Conservation (phyloP, 2,113 vertebrate species). For the Heterotilapia buettikoferi region DNA sequence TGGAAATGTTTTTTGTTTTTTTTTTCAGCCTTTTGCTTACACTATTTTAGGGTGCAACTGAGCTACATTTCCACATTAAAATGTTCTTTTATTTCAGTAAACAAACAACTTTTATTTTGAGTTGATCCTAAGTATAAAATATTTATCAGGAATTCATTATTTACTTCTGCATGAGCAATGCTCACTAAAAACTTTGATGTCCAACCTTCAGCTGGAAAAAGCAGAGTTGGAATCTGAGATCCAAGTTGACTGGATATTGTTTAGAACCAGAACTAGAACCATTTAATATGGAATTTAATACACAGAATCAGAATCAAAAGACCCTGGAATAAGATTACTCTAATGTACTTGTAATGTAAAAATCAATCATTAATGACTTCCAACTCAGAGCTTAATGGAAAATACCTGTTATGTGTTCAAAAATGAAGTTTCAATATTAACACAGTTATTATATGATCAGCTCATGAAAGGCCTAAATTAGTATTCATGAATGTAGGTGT, state of each 20-base stretch:
- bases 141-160: neutral
- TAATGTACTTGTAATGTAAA: neutral
- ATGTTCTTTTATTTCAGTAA: neutral
- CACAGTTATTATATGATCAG: neutral
- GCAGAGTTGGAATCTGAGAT: neutral
- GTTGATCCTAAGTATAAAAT: neutral
- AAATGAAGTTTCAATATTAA: neutral
- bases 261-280: neutral
- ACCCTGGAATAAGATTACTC: neutral
- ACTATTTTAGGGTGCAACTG: neutral
- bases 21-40: neutral
- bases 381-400: neutral
- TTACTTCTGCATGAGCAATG: neutral
- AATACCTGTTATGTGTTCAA: neutral
- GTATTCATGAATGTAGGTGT: constrained; percentile 13
- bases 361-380: neutral
- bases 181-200: neutral
- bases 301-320: neutral
- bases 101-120: neutral
- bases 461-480: neutral
- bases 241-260: neutral
- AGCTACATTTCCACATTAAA: neutral
- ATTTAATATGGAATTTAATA: neutral
- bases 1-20: neutral
- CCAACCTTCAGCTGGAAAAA: neutral